Base-by-base conservation (phyloP, 2,888 invertebrate species). In the Eristalinus sepulchralis region DNA sequence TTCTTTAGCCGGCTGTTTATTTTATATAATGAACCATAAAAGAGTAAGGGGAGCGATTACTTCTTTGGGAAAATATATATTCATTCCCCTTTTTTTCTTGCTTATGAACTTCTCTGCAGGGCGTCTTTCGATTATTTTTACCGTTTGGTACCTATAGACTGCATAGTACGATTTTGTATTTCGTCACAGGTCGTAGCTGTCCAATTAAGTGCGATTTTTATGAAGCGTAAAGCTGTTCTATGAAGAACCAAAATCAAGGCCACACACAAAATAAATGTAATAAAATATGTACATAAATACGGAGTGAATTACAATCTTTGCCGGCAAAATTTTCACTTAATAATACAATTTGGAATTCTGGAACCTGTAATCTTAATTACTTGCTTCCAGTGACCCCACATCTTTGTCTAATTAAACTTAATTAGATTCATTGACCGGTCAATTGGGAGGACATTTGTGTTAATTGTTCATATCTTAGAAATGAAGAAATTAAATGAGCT, bases 401-500 rank as follows among this genome's bases (percentile, higher is more conserved):
- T 86, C 83, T 79, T 86, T 73, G 85, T 78, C 73, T 75, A 78
- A 83, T 83, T 83, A 83, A 86, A 86, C 79, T 86, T 75, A 83
- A 86, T 86, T 86, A 86, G 78, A 72, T 86, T 66, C 86, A 78
- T 75, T 86, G 83, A 75, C 83, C 79, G 78, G 83, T 83, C 86
- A 86, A 86, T 86, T 86, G 78, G 71, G 75, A 67, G 78, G 78
- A 75, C 83, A 71, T 85, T 83, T 68, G 83, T 83, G 78, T 86
- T 86, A 83, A 86, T 85, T 85, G 78, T 85, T 82, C 77, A 34
- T 73, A 3, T 27, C 27, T 73, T n/a, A n/a, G n/a, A n/a, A n/a
- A n/a, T n/a, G n/a, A n/a, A n/a, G n/a, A n/a, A n/a, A n/a, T n/a
- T n/a, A n/a, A n/a, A n/a, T n/a, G n/a, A n/a, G n/a, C n/a, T 17